A percentile compares a stretch with the other conserved stretches of the same genome.
Evolutionary conservation across 1,140 invertebrate genomes (phyloP).

Genomic region (Plodia interpunctella): DNA sequence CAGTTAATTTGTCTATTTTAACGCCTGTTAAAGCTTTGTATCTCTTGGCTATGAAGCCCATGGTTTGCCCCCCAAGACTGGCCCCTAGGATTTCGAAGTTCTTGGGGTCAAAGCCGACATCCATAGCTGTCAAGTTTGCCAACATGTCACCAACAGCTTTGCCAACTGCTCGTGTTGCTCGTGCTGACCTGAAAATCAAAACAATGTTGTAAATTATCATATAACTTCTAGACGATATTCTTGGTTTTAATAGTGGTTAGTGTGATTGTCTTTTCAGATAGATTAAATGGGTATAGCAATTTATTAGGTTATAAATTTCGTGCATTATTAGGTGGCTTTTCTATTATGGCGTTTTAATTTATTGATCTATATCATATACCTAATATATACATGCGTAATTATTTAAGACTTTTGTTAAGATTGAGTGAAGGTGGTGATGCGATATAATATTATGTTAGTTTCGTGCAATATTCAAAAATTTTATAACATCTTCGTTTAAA

Average conservation of each 20-base stretch:
- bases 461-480: background rate
- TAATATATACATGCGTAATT: no score
- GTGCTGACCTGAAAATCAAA: slow-evolving; percentile 43
- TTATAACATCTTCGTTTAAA: no score
- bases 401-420: no score
- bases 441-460: background rate
- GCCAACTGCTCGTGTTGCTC: slow-evolving; percentile 45
- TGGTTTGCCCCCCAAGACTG: slow-evolving; percentile 55
- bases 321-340: no score
- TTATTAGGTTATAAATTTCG: no score
- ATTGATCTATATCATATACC: no score
- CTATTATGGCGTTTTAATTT: background rate
- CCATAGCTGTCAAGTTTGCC: slow-evolving; percentile 27
- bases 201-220: background rate
- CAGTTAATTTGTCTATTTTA: slow-evolving; percentile 53
- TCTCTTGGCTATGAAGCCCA: slow-evolving; percentile 53
- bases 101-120: slow-evolving; percentile 43
- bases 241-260: no score
- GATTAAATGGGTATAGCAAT: no score
- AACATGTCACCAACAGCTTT: slow-evolving; percentile 46
- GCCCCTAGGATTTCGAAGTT: slow-evolving; percentile 50
- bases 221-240: no score
- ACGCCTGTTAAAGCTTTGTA: slow-evolving; percentile 48
- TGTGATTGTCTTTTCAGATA: no score
- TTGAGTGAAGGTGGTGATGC: no score